Evolutionary conservation across 2,888 invertebrate genomes (phyloP), one percentile per base, ranked within the genome.

Genomic region (Cepaea hortensis): DNA sequence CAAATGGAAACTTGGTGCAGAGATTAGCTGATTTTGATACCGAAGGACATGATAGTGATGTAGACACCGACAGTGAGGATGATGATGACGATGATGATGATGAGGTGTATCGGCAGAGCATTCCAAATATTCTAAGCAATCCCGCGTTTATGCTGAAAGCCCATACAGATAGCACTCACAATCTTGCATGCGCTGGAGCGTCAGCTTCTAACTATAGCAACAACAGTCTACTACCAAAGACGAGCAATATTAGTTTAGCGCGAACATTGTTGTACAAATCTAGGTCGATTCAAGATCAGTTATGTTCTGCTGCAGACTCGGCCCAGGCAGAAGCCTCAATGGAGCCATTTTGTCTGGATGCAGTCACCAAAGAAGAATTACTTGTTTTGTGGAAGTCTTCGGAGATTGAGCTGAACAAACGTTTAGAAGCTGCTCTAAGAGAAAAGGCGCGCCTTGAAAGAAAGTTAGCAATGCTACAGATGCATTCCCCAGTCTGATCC

Each of bases 351-450:
- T 91, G 93, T 84, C 90, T 95, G 61, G 93, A 94, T 75, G 91
- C 96, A 70, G 94, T 97, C 90, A 96, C 96, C 68, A 96, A 97
- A 94, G 96, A 97, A 85, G 97, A 97, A 93, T 95, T 97, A 79
- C 96, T 97, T 87, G 95, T 96, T 88, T 95, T 97, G 91, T 97
- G 97, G 96, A 96, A 97, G 90, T 96, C 96, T 91, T 96, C 97
- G 3, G 97, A 97, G 94, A 95, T 96, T 77, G 97, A 97, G 93
- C 95, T 97, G 73, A 95, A 96, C 88, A 96, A 96, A 91, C 96
- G 96, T 89, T 94, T 97, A 86, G 95, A 96, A 87, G 96, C 96
- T 90, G 96, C 97, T 81, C 95, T 97, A 90, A 96, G 96, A 92
- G 96, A 96, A 91, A 96, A 96, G 84, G 91, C 91, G 81, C 90